phyloP scores from a whole-genome alignment of 2,797 vertebrate genomes.

The Neosilurus hyrtlii region DNA sequence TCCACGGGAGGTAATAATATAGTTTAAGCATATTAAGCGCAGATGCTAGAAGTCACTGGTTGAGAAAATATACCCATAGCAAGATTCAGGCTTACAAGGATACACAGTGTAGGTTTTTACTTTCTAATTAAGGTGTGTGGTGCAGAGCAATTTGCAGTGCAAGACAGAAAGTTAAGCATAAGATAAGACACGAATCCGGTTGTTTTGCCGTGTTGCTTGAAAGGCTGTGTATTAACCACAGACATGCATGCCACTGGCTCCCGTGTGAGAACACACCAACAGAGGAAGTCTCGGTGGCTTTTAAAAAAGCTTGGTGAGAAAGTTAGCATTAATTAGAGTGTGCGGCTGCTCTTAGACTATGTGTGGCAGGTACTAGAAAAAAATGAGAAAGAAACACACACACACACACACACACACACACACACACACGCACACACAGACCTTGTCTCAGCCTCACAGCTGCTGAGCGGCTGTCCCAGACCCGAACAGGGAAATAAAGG shows the following conservation, averaged over 20 bases:
- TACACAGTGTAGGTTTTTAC: constrained; percentile 58
- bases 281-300: constrained; percentile 76
- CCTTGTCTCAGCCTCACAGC: constrained; percentile 50
- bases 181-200: constrained; percentile 64
- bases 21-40: constrained; percentile 52
- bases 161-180: constrained; percentile 54
- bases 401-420: constrained; percentile 47
- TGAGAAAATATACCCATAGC: constrained; percentile 59
- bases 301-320: constrained; percentile 65
- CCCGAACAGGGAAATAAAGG: constrained; percentile 13
- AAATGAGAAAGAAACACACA: neutral
- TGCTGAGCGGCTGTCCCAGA: constrained; percentile 43
- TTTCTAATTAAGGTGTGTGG: constrained; percentile 73
- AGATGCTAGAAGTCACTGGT: constrained; percentile 63
- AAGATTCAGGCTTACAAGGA: constrained; percentile 33
- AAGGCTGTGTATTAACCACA: constrained; percentile 71
- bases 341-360: constrained; percentile 66
- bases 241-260: constrained; percentile 65
- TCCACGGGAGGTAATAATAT: constrained; percentile 29
- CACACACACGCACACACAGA: constrained; percentile 21
- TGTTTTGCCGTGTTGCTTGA: constrained; percentile 62
- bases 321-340: constrained; percentile 76
- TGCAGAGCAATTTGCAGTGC: constrained; percentile 61
- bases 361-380: constrained; percentile 60
- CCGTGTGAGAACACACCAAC: constrained; percentile 69